Evolutionary conservation across 2,113 vertebrate species (phyloP).

Genomic region (Oreotrochilus melanogaster): DNA sequence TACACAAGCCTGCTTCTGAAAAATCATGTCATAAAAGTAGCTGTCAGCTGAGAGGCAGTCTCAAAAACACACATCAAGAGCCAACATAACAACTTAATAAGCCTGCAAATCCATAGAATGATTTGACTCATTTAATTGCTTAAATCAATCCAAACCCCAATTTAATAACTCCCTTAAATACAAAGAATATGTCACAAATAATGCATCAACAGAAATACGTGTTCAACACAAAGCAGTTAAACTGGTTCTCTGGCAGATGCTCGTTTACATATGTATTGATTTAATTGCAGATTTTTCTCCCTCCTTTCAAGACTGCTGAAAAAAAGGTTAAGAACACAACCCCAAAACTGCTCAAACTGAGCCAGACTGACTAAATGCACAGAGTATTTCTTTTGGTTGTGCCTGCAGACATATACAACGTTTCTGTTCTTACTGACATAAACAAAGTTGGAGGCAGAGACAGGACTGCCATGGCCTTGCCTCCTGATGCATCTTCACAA

Average conservation of each 20-base stretch:
- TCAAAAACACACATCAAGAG: not conserved
- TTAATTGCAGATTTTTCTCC: conserved; percentile 36
- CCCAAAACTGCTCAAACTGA: not conserved
- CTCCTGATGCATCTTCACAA: not conserved
- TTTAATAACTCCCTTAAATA: not conserved
- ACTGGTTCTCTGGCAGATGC: conserved; percentile 18
- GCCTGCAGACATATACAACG: not conserved
- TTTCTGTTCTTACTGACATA: not conserved
- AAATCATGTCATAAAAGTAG: not conserved
- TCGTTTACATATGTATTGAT: conserved; percentile 16
- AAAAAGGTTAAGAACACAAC: not conserved
- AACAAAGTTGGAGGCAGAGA: not conserved
- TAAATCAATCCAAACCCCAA: conserved; percentile 6
- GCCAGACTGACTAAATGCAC: not conserved
- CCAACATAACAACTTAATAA: not conserved
- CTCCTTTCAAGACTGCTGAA: not conserved
- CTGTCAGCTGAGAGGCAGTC: not conserved
- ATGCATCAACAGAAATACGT: not conserved
- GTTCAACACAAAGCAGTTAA: not conserved
- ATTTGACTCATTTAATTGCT: not conserved
- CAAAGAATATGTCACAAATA: conserved; percentile 9
- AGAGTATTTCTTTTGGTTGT: not conserved
- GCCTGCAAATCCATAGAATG: not conserved
- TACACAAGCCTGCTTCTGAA: not conserved
- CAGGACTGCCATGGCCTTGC: not conserved